phyloP scores from a whole-genome alignment of 2,888 invertebrate species.

The Andrena minutula region DNA sequence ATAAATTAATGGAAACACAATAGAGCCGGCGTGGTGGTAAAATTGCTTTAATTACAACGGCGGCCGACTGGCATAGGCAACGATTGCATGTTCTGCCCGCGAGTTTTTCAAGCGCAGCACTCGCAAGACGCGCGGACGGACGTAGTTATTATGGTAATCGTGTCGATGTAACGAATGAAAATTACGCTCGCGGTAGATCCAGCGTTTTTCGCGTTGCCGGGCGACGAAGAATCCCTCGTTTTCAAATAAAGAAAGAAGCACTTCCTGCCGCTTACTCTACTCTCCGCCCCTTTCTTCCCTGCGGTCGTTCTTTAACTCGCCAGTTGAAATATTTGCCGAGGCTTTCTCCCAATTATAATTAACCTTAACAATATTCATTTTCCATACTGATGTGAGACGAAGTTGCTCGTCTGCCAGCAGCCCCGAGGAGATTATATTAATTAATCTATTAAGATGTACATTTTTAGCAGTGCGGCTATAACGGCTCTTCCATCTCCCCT shows the following conservation, averaged over 20 bases:
- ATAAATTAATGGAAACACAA: slow-evolving; percentile 53
- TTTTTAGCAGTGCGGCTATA: slow-evolving; percentile 65
- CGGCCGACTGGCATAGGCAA: not conserved
- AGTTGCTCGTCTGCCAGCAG: slow-evolving; percentile 65
- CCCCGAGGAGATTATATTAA: slow-evolving; percentile 78
- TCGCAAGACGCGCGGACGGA: slow-evolving; percentile 7
- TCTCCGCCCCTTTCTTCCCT: slow-evolving; percentile 3
- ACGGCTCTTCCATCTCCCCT: slow-evolving; percentile 29
- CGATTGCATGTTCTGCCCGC: not conserved
- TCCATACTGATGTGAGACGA: slow-evolving; percentile 65
- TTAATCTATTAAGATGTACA: slow-evolving; percentile 80
- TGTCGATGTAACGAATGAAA: slow-evolving; percentile 8
- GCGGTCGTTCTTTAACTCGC: slow-evolving; percentile 41
- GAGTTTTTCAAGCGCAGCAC: not conserved
- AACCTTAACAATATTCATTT: slow-evolving; percentile 81
- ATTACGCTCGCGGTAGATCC: slow-evolving; percentile 1
- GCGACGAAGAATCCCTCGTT: slow-evolving; percentile 55
- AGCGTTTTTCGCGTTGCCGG: slow-evolving; percentile 39
- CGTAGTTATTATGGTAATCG: slow-evolving; percentile 18
- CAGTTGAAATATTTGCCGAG: slow-evolving; percentile 78
- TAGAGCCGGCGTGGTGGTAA: slow-evolving; percentile 22
- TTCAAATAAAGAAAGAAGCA: slow-evolving; percentile 61
- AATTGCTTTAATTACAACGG: slow-evolving; percentile 41
- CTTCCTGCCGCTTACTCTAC: slow-evolving; percentile 45
- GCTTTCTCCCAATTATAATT: slow-evolving; percentile 79